These are phyloP conservation scores for Procavia capensis DNA, from an alignment of 2,113 vertebrate genomes.

Conservation along the genomic window DNA sequence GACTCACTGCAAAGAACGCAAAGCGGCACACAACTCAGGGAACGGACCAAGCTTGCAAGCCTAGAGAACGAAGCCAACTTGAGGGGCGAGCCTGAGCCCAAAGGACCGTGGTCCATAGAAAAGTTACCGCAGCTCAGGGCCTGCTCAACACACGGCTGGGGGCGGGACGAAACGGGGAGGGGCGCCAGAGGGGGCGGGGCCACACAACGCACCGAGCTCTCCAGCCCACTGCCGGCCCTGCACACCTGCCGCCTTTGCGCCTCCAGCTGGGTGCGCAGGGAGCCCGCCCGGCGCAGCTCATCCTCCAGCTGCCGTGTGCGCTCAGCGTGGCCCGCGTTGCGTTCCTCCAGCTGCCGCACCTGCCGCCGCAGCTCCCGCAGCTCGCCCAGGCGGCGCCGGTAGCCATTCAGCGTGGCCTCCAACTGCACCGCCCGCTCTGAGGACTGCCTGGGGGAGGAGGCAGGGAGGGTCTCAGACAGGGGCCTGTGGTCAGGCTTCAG, in stretches of 20 bases:
- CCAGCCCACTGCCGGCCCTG: not conserved
- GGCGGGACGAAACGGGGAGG: not conserved
- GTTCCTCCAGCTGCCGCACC: conserved; percentile 94
- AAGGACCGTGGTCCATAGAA: not conserved
- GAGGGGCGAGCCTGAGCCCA: not conserved
- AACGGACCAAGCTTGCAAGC: not conserved
- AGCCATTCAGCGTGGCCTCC: conserved; percentile 92
- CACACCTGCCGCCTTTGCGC: conserved; percentile 90
- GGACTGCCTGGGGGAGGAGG: conserved; percentile 89
- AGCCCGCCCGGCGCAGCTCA: conserved; percentile 90
- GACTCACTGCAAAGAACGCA: not conserved
- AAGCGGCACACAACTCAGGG: not conserved
- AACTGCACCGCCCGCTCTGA: conserved; percentile 93
- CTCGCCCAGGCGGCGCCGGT: conserved; percentile 93
- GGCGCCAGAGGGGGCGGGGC: too few relatives aligned
- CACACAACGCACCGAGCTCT: not conserved
- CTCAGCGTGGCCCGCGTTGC: conserved; percentile 93
- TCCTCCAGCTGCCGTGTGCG: conserved; percentile 96
- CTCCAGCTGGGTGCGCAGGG: conserved; percentile 91
- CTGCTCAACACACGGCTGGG: accelerated
- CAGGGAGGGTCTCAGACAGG: not conserved
- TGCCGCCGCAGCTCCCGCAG: conserved; percentile 93
- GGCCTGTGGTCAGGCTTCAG: not conserved
- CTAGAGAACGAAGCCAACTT: not conserved
- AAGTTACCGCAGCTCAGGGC: too few relatives aligned